phyloP scores from a whole-genome alignment of 2,113 vertebrate genomes.

The Platanista minor region DNA sequence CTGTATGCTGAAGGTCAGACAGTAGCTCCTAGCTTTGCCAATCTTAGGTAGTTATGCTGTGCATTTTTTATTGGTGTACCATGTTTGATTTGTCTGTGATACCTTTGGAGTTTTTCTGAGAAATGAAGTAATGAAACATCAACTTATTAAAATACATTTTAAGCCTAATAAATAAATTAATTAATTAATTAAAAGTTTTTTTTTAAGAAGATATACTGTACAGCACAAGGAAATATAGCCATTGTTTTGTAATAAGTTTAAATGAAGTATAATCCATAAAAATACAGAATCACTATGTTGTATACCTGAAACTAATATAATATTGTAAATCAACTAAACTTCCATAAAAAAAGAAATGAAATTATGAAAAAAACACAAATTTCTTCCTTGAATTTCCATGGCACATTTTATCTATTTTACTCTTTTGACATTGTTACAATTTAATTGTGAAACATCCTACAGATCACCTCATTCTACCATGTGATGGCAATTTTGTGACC shows the following conservation, averaged over 20 bases:
- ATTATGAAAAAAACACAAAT: too few species aligned
- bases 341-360: too few species aligned
- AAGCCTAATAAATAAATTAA: conserved; percentile 70
- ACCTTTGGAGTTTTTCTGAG: conserved; percentile 79
- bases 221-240: too few species aligned
- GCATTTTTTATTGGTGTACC: conserved; percentile 79
- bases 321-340: too few species aligned
- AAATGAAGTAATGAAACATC: conserved; percentile 82
- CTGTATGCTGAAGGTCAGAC: conserved; percentile 78
- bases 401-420: background rate
- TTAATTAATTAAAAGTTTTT: too few species aligned
- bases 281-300: too few species aligned
- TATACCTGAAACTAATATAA: too few species aligned
- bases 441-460: background rate
- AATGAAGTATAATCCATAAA: too few species aligned
- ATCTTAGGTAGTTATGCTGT: conserved; percentile 83
- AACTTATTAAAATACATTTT: conserved; percentile 86
- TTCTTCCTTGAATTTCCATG: background rate
- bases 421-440: background rate
- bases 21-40: conserved; percentile 79
- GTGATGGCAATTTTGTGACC: background rate
- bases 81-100: conserved; percentile 81
- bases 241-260: too few species aligned
- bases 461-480: background rate
- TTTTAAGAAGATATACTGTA: too few species aligned